Evolutionary conservation across 2,113 vertebrate species (phyloP), one percentile per base, ranked within the genome.

Genomic region (Sceloporus undulatus): DNA sequence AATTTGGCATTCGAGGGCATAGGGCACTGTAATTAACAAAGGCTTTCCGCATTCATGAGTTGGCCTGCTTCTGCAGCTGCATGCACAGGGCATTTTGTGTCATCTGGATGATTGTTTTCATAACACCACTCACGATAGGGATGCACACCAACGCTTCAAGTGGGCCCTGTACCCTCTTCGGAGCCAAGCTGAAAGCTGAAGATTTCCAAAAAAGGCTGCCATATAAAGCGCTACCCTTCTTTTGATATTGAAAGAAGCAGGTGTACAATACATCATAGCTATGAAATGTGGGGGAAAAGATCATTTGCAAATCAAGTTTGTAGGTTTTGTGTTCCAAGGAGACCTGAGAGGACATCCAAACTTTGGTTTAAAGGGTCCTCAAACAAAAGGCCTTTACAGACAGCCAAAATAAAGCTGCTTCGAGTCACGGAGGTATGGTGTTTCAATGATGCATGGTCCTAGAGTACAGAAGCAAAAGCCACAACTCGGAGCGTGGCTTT

Each of bases 101-200:
- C 87, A 80, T 97, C 97, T 21, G 77, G 90, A 62, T 98, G 97
- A 84, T 96, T 91, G 9, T 87, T 96, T 88, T 96, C 91, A 0
- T 93, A 93, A 94, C 97, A 97, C 97, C 97, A 98, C 29, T 93
- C 95, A 76, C 95, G 94, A 6, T 93, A 97, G 5, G 95, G 97
- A 90, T 97, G 94, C 23, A 95, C 95, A 2, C 97, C 96, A 0
- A 97, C 96, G 96, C 91, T 79, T 97, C 92, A 1, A n/a, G 94
- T 92, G 18, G 97, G 92, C 76, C 88, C 91, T 1, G 66, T 92
- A 0, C 97, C 94, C 78, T 91, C 96, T 87, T 85, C 97, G 94
- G 65, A 97, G 93, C 97, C 97, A 98, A n/a, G 93, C 92, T 0
- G 95, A 95, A 89, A 98, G 95, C 29, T 97, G 97, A 5, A 96